Evolutionary conservation across 2,113 vertebrate genomes (phyloP), one percentile per base, ranked within the genome.

Genomic region (Todiramphus saurophagus): DNA sequence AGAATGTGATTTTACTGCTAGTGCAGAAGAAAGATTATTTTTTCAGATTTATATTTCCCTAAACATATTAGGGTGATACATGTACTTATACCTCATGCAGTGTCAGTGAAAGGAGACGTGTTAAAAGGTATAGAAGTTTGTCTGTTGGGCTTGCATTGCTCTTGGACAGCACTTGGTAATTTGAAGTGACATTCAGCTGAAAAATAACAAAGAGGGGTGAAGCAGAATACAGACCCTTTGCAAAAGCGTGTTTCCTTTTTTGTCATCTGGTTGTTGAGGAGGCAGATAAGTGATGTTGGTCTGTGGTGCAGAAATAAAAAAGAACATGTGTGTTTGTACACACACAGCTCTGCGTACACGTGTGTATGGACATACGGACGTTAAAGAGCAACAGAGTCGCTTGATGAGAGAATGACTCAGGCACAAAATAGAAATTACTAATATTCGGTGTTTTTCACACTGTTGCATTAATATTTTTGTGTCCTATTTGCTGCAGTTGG

Each of bases 261-360:
- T 7, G 1, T 25, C 2, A 31, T 50, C 33, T 44, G 41, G 1
- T 28, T 31, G 2, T 17, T 58, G 74, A 25, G 10, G 28, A 46
- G 56, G 23, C 59, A 43, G 43, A 39, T 31, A 27, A n/a, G 7
- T 13, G 12, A 39, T 0, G 2, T 5, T 30, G 24, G 20, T 16
- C 44, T 59, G 68, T 48, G 67, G 51, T 25, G 12, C 31, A 76
- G 67, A 64, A 41, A 60, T 44, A 27, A 44, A 3, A 27, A 48
- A 2, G 6, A 18, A 6, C 10, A 2, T 21, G 17, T 1, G 2
- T 31, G 21, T 56, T n/a, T 9, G 0, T 25, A 19, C 12, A 2
- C 6, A 0, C 0, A 0, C 7, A 18, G 50, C 39, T 48, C 24
- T 73, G n/a, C 3, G 1, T 5, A 5, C 8, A 1, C 3, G 9